Conservation (phyloP, 2,888 invertebrate genomes). For the Caenorhabditis uteleia region DNA sequence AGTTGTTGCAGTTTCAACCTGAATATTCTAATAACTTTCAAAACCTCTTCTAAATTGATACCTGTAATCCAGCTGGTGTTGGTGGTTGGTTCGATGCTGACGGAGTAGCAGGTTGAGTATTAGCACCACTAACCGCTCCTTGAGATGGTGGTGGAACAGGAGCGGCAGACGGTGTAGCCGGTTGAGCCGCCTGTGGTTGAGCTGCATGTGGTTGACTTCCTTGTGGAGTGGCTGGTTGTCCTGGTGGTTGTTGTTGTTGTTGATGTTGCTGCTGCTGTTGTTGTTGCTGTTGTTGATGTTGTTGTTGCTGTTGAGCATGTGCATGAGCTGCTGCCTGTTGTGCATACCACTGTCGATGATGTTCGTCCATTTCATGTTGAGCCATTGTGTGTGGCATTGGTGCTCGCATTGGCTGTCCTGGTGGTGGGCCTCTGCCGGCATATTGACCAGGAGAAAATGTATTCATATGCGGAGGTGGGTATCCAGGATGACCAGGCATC, state of each 20-base stretch:
- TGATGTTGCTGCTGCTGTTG: slow-evolving; percentile 14
- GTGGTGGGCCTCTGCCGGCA: slow-evolving; percentile 20
- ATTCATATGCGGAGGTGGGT: slow-evolving; percentile 31
- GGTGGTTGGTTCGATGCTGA: slow-evolving; percentile 48
- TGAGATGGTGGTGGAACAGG: slow-evolving; percentile 12
- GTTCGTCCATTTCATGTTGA: slow-evolving; percentile 38
- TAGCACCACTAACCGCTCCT: slow-evolving; percentile 13
- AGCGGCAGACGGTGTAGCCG: slow-evolving; percentile 12
- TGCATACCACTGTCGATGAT: slow-evolving; percentile 34
- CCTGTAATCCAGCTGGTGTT: slow-evolving; percentile 31
- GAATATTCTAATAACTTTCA: too few species aligned
- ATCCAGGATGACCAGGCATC: slow-evolving; percentile 32
- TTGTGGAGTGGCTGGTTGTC: background rate
- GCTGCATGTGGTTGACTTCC: slow-evolving; percentile 7
- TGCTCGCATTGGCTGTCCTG: slow-evolving; percentile 39
- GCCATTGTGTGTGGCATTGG: slow-evolving; percentile 45
- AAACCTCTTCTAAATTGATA: background rate
- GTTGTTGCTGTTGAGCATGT: slow-evolving; percentile 33
- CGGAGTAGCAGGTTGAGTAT: slow-evolving; percentile 47
- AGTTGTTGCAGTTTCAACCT: slow-evolving; percentile 3
- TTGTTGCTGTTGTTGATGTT: slow-evolving; percentile 24
- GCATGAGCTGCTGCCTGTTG: too few species aligned
- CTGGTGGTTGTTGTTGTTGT: slow-evolving; percentile 12
- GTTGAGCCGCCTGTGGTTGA: slow-evolving; percentile 18
- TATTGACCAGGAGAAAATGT: slow-evolving; percentile 41